phyloP scores from a whole-genome alignment of 1,140 invertebrate species.

The Saxidomus purpurata region DNA sequence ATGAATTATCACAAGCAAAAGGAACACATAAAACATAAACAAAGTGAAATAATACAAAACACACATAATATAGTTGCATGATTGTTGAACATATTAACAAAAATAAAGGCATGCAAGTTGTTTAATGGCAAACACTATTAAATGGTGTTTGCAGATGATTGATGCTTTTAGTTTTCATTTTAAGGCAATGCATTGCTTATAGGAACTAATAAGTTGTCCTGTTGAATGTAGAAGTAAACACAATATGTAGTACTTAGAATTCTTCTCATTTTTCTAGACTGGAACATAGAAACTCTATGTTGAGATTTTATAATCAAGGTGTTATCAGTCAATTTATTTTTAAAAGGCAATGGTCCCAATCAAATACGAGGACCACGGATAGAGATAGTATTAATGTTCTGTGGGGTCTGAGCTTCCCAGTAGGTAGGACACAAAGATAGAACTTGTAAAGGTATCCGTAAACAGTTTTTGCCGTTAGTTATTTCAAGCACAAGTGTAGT shows the following conservation, averaged over 20 bases:
- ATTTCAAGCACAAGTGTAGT: not conserved
- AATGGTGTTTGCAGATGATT: too few species aligned
- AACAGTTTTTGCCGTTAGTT: not conserved
- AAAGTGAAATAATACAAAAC: too few species aligned
- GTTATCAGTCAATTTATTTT: not conserved
- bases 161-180: too few species aligned
- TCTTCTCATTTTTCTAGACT: not conserved
- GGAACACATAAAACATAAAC: too few species aligned
- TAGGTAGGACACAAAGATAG: slow-evolving; percentile 14
- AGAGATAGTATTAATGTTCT: not conserved
- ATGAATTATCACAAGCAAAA: too few species aligned
- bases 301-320: not conserved
- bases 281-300: not conserved
- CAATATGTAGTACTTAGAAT: not conserved
- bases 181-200: not conserved
- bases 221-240: slow-evolving; percentile 2
- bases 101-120: too few species aligned
- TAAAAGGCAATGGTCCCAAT: not conserved
- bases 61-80: too few species aligned
- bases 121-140: too few species aligned
- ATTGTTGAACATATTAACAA: too few species aligned
- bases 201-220: not conserved
- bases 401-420: not conserved
- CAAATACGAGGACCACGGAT: not conserved
- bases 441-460: not conserved